Evolutionary conservation across 2,113 vertebrate genomes (phyloP), one percentile per base, ranked within the genome.

Genomic region (Poeciliopsis turrubarensis): DNA sequence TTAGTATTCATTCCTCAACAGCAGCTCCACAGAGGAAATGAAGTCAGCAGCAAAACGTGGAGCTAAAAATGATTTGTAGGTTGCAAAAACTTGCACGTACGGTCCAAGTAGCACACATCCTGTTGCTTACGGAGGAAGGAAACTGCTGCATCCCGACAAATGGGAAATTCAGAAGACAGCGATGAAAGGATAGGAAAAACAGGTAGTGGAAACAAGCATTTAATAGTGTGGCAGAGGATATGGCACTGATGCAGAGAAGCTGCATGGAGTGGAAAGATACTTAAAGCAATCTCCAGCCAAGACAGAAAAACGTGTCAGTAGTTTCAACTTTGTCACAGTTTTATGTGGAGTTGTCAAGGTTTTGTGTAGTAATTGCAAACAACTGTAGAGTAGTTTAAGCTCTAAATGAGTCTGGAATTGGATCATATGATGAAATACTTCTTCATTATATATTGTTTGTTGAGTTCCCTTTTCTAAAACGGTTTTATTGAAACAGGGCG

Each of bases 91-190:
- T 3, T 44, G 70, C 82, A 81, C 68, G 70, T 81, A 85, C 10
- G 44, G 64, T 65, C 72, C 79, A 39, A 84, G 71, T 27, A 67
- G 81, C 81, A 69, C 75, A 65, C 89, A 88, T 92, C 91, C 91
- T 91, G 90, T 91, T 90, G 86, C 89, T 87, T 75, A 65, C 22
- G 61, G 82, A 84, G 86, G 87, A 86, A 91, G 91, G 89, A 92
- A 89, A 67, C 67, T 13, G 73, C 69, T 27, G 44, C 65, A 78
- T 82, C 73, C 79, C 34, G 1, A 14, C 77, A 79, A 77, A 86
- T 86, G 87, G 85, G 79, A 89, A 90, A 90, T 39, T 80, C 87
- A 89, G 79, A 70, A 77, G 82, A 75, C 68, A 13, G 60, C 7
- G 62, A 80, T 60, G 79, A 75, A 44, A 1, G 76, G 78, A 91